Base-by-base conservation (phyloP, 2,113 vertebrate genomes). In the Indicator indicator region DNA sequence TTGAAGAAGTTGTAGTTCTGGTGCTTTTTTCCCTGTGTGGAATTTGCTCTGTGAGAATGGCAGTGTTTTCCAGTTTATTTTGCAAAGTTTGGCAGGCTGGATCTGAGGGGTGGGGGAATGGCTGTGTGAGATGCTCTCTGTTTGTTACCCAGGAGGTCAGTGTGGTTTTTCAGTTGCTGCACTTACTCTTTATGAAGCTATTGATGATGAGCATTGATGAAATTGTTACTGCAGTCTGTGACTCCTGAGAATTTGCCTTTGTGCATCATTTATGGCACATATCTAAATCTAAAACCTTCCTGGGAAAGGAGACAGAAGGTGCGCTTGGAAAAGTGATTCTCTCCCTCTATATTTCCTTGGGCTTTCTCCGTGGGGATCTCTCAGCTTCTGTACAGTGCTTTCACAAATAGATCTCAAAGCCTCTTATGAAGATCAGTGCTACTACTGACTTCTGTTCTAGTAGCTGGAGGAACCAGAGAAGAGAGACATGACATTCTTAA, bases 81-180 rank as follows among this genome's bases (percentile, higher is more conserved):
- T 11, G 1, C 3, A 1, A 21, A 16, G 40, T 7, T n/a, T 6
- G n/a, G 50, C 38, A 2, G 8, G 40, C 6, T 1, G 16, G 46
- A 54, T 28, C 70, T 5, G 7, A 19, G 36, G 2, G 21, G 0
- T 52, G 23, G 24, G 3, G 50, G 62, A 18, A 17, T 16, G 8
- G 11, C 68, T 36, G 38, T 11, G 21, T 5, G 2, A 52, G 44
- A n/a, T 8, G 9, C 73, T 65, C n/a, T 33, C 62, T 1, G 1
- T 12, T n/a, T 23, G 54, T 19, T 58, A 1, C 7, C 60, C 50
- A 23, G 58, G 56, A 88, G 44, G 27, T 40, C 40, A 28, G 2
- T 1, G 11, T 15, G 32, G 38, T 23, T 28, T 40, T 77, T 38
- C 58, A 26, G 62, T 18, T 56, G 50, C 62, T 27, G 20, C 10